A percentile compares a stretch with the other conserved stretches of the same genome.
Conservation (phyloP, 2,113 vertebrate genomes). For the Chrysochloris asiatica region DNA sequence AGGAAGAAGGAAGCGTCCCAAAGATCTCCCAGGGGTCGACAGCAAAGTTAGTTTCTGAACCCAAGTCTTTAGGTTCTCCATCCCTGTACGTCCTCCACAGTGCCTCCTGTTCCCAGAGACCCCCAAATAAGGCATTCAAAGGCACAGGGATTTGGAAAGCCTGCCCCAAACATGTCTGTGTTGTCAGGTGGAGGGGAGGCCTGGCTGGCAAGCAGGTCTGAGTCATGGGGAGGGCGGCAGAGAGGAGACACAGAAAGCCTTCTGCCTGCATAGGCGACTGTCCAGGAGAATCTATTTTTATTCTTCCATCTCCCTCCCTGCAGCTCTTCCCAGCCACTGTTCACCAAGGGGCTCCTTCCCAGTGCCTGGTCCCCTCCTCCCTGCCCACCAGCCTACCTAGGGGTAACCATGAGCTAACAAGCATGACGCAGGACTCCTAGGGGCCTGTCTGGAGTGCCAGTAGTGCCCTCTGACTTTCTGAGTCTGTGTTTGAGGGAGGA, state of each 20-base stretch:
- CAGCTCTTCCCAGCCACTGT: background rate
- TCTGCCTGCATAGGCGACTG: constrained; percentile 1
- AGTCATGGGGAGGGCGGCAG: constrained; percentile 14
- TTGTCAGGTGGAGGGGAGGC: background rate
- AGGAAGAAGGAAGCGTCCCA: background rate
- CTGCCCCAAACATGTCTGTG: background rate
- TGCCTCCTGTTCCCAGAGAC: background rate
- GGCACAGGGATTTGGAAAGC: background rate
- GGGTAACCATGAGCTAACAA: constrained; percentile 55
- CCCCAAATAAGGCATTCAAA: background rate
- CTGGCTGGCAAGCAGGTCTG: constrained; percentile 11
- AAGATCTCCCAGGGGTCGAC: background rate
- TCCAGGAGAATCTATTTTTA: constrained; percentile 69
- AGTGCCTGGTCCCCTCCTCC: background rate
- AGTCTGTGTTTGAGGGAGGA: background rate
- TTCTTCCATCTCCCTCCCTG: constrained; percentile 4
- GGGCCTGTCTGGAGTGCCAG: background rate
- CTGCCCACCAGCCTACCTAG: background rate
- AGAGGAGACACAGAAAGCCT: constrained; percentile 61
- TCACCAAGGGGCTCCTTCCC: background rate
- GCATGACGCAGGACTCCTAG: background rate
- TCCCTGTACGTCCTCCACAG: background rate
- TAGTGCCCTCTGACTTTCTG: background rate
- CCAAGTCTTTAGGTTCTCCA: background rate
- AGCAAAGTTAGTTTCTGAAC: background rate